A percentile compares a stretch with the other conserved stretches of the same genome.
These are phyloP conservation scores for Sinella curviseta DNA, from an alignment of 1,140 invertebrate species.

Conservation along the genomic window DNA sequence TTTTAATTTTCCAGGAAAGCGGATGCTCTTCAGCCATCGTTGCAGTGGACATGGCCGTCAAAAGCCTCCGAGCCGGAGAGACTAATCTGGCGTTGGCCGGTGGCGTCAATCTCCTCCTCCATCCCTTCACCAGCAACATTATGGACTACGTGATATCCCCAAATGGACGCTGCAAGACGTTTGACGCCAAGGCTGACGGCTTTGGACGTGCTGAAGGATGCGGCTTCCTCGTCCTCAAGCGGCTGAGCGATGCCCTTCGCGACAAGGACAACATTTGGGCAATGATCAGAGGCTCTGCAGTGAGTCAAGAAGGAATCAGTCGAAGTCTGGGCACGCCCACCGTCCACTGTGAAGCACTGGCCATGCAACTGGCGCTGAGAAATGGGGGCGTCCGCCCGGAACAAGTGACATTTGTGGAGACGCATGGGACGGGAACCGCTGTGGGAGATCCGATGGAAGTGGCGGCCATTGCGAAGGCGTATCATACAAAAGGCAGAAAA, in stretches of 20 bases:
- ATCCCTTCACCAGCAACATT: background rate
- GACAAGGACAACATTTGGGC: conserved; percentile 5
- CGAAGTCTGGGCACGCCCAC: conserved; percentile 25
- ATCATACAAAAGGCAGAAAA: background rate
- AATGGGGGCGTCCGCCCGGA: background rate
- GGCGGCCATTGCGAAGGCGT: conserved; percentile 5
- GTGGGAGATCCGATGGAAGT: conserved; percentile 31
- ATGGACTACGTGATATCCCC: background rate
- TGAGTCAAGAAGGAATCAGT: background rate
- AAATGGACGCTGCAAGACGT: conserved; percentile 3
- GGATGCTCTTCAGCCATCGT: background rate
- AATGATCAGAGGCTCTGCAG: background rate
- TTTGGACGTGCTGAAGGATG: conserved; percentile 4
- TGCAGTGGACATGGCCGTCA: background rate
- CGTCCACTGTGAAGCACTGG: background rate
- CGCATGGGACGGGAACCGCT: conserved; percentile 23
- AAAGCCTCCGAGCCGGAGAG: background rate
- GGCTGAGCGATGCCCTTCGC: background rate
- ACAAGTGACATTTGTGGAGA: conserved; percentile 15
- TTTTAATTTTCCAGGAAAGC: background rate
- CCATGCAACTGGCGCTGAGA: conserved; percentile 14
- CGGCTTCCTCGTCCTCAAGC: background rate
- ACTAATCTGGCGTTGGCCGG: background rate
- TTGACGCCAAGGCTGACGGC: background rate
- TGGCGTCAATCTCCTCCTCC: background rate